Evolutionary conservation across 2,113 vertebrate species (phyloP).

Genomic region (Ornithorhynchus anatinus): DNA sequence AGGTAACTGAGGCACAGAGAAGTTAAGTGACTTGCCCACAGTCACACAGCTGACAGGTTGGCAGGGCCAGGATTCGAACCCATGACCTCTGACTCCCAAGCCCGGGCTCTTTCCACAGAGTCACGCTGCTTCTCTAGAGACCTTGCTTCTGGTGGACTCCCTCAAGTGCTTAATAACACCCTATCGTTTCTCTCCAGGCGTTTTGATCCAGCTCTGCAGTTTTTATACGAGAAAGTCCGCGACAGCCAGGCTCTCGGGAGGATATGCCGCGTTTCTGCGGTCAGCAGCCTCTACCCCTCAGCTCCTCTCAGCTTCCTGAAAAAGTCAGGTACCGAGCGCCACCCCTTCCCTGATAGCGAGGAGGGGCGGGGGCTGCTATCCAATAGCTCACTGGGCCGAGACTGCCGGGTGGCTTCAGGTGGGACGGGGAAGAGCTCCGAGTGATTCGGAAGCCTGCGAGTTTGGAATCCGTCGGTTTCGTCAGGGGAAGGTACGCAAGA

Average conservation of each 20-base stretch:
- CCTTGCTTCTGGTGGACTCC: too few species aligned
- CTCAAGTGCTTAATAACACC: too few species aligned
- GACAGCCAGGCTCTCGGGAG: constrained; percentile 24
- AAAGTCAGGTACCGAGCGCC: constrained; percentile 19
- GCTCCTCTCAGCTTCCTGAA: constrained; percentile 27
- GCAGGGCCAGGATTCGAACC: too few species aligned
- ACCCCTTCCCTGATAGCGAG: too few species aligned
- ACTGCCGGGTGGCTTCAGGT: neutral
- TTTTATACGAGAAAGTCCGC: constrained; percentile 37
- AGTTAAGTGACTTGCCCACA: too few species aligned
- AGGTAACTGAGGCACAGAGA: too few species aligned
- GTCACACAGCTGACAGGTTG: too few species aligned
- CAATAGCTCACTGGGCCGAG: too few species aligned
- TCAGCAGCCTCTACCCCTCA: constrained; percentile 22
- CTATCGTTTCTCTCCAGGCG: constrained; percentile 21
- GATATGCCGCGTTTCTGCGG: constrained; percentile 32
- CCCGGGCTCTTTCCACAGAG: neutral
- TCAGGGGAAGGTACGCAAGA: neutral
- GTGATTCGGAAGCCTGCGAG: neutral
- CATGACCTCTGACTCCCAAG: too few species aligned
- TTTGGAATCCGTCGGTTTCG: neutral
- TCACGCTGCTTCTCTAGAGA: too few species aligned
- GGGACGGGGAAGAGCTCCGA: neutral
- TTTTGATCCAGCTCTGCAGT: constrained; percentile 58
- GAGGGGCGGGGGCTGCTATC: too few species aligned